These are phyloP conservation scores for Pollenia labialis DNA, from an alignment of 2,888 invertebrate genomes.

Conservation along the genomic window DNA sequence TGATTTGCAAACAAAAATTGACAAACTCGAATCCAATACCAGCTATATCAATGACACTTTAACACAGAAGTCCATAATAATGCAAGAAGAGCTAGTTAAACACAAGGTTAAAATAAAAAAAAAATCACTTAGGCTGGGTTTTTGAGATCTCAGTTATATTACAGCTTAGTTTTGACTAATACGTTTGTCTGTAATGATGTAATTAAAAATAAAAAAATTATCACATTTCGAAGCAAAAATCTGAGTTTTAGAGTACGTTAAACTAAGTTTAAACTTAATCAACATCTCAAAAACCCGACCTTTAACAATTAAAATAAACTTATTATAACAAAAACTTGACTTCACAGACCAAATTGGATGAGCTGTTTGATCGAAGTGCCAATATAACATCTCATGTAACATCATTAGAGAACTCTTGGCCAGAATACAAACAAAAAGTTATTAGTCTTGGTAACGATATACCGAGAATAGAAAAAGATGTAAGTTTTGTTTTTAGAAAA, in stretches of 20 bases:
- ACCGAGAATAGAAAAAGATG: slow-evolving; percentile 79
- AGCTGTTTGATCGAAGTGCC: slow-evolving; percentile 80
- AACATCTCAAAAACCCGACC: too few species aligned
- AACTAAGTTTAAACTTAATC: too few species aligned
- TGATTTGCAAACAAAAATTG: slow-evolving; percentile 76
- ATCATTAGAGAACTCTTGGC: slow-evolving; percentile 82
- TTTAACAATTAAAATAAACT: not conserved
- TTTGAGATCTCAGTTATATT: too few species aligned
- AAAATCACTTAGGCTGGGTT: not conserved
- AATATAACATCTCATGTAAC: slow-evolving; percentile 82
- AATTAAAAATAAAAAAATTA: not conserved
- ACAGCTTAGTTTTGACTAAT: too few species aligned
- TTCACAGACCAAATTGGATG: slow-evolving; percentile 79
- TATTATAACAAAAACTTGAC: not conserved
- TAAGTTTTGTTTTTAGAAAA: slow-evolving; percentile 70
- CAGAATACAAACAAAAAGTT: slow-evolving; percentile 80
- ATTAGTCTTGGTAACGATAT: slow-evolving; percentile 77
- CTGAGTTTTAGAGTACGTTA: too few species aligned
- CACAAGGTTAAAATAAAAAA: slow-evolving; percentile 78
- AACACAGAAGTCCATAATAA: slow-evolving; percentile 79
- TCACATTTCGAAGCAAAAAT: too few species aligned
- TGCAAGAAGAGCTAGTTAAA: slow-evolving; percentile 78
- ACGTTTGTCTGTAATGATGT: too few species aligned
- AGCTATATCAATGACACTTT: slow-evolving; percentile 80
- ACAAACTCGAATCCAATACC: slow-evolving; percentile 78